Conservation (phyloP, 1,140 invertebrate species). For the Pteromalus puparum region DNA sequence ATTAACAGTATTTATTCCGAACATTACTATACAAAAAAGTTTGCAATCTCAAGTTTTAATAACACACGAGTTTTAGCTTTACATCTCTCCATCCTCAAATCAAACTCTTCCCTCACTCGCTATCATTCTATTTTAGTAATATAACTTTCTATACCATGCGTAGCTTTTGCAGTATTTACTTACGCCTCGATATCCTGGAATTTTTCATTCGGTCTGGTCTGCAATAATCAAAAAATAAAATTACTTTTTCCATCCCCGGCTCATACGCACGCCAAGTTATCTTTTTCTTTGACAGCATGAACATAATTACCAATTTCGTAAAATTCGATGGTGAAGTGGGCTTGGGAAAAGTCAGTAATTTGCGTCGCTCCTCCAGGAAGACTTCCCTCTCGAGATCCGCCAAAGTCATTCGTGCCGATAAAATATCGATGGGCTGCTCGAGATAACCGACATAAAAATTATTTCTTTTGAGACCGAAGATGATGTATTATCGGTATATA, state of each 20-base stretch:
- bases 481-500: neutral
- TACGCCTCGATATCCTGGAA: neutral
- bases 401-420: conserved; percentile 3
- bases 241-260: neutral
- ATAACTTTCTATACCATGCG: too few species aligned
- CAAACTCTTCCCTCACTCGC: too few species aligned
- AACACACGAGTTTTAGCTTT: too few species aligned
- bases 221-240: neutral
- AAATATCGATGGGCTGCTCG: conserved; percentile 1
- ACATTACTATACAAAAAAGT: too few species aligned
- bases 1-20: too few species aligned
- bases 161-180: conserved; percentile 7
- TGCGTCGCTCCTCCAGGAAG: conserved; percentile 27
- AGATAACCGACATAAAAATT: neutral
- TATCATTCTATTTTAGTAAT: too few species aligned
- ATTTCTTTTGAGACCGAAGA: neutral
- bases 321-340: neutral
- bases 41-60: too few species aligned
- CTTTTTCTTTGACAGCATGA: neutral
- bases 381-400: conserved; percentile 42
- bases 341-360: neutral
- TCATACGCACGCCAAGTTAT: neutral
- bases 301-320: conserved; percentile 13
- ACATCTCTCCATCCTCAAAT: too few species aligned
- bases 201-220: neutral